phyloP scores from a whole-genome alignment of 2,888 invertebrate species.

The Agrilus biguttatus region DNA sequence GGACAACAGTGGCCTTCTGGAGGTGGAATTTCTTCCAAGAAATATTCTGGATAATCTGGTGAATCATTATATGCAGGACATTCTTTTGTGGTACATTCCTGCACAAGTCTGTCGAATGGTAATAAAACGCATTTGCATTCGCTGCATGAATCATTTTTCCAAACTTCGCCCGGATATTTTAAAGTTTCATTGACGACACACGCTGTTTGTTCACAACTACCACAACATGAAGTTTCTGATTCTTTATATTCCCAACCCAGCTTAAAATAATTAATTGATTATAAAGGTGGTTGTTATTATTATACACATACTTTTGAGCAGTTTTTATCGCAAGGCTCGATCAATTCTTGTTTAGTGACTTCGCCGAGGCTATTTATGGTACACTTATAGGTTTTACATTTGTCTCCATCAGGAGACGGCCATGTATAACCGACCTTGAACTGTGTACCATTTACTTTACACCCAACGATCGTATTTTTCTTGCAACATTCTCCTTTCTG shows the following conservation, averaged over 20 bases:
- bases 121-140: conserved; percentile 41
- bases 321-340: conserved; percentile 39
- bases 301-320: conserved; percentile 27
- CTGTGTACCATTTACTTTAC: conserved; percentile 34
- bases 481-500: conserved; percentile 42
- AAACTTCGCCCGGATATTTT: conserved; percentile 36
- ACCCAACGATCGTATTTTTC: conserved; percentile 37
- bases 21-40: conserved; percentile 36
- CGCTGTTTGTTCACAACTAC: conserved; percentile 44
- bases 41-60: conserved; percentile 38
- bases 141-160: conserved; percentile 59
- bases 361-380: conserved; percentile 31
- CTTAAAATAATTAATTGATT: conserved; percentile 5
- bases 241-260: conserved; percentile 46
- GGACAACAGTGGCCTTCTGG: conserved; percentile 54
- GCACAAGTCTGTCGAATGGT: conserved; percentile 21
- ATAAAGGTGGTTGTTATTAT: too few relatives aligned
- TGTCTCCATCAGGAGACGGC: conserved; percentile 38
- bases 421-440: conserved; percentile 43
- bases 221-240: conserved; percentile 41
- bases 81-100: conserved; percentile 35
- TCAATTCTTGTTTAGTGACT: conserved; percentile 37
- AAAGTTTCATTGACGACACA: conserved; percentile 40
- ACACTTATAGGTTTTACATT: conserved; percentile 42
- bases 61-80: conserved; percentile 34